These are phyloP conservation scores for Tenthredo scrophulariae DNA, from an alignment of 2,888 invertebrate genomes.

Conservation along the genomic window DNA sequence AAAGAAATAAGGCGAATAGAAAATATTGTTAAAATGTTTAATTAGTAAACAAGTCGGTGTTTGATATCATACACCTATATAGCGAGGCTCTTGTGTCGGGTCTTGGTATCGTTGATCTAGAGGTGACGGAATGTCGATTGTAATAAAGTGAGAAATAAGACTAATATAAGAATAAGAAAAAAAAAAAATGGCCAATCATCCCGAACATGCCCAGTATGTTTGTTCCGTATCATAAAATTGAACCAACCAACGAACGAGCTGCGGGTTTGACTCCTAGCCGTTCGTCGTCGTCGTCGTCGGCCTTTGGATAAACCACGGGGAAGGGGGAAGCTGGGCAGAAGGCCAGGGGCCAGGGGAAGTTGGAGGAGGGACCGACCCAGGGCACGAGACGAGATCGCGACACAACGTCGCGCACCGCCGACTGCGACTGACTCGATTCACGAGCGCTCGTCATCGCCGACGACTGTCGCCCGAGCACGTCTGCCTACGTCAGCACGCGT, in stretches of 20 bases:
- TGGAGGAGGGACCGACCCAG: constrained; percentile 48
- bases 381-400: constrained; percentile 67
- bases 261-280: constrained; percentile 7
- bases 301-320: constrained; percentile 53
- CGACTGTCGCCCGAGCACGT: constrained; percentile 54
- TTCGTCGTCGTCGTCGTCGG: constrained; percentile 10
- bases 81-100: background rate
- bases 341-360: constrained; percentile 43
- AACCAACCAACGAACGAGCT: constrained; percentile 48
- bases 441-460: constrained; percentile 31
- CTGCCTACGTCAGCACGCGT: constrained; percentile 53
- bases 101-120: background rate
- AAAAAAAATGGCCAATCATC: constrained; percentile 47
- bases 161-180: background rate
- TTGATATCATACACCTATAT: background rate
- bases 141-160: background rate
- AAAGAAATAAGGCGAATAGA: background rate
- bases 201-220: constrained; percentile 8
- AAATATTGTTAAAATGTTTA: background rate
- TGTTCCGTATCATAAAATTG: background rate
- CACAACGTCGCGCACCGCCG: constrained; percentile 77
- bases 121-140: background rate
- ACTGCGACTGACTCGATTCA: constrained; percentile 72
- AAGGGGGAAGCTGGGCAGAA: constrained; percentile 56
- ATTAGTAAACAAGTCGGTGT: background rate